Percentiles rank a stretch among this genome's conserved stretches.
Evolutionary conservation across 2,113 vertebrate species (phyloP).

Genomic region (Sphyrna mokarran): DNA sequence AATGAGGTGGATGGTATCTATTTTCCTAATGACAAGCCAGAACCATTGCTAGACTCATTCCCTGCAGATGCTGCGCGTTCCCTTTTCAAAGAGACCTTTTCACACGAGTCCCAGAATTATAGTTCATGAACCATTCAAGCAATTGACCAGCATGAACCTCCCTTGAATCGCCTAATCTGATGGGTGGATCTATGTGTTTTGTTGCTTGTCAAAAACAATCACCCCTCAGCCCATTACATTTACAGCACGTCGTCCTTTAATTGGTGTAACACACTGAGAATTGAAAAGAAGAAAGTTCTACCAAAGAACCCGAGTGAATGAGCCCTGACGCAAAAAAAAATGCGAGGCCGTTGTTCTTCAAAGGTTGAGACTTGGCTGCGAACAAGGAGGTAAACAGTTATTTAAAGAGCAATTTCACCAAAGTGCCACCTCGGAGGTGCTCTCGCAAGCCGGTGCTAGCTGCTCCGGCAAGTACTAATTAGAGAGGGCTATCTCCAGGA

Average conservation of each 20-base stretch:
- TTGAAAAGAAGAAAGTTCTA: conserved; percentile 78
- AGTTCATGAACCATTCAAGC: conserved; percentile 83
- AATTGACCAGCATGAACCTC: conserved; percentile 83
- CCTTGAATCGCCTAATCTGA: conserved; percentile 94
- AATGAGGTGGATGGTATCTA: conserved; percentile 49
- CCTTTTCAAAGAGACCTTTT: conserved; percentile 61
- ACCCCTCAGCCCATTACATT: conserved; percentile 94
- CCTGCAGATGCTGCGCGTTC: conserved; percentile 52
- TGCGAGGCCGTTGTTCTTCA: conserved; percentile 65
- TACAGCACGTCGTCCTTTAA: conserved; percentile 97
- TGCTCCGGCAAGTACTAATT: conserved; percentile 37
- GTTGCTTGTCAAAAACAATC: conserved; percentile 99
- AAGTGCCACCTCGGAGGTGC: conserved; percentile 73
- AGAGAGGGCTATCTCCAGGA: conserved; percentile 35
- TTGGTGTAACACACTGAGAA: conserved; percentile 87
- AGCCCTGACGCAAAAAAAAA: conserved; percentile 79
- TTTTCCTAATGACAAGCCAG: conserved; percentile 51
- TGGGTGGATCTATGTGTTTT: conserved; percentile 98
- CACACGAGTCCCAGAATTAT: conserved; percentile 74
- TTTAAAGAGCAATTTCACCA: conserved; percentile 71
- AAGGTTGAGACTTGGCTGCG: conserved; percentile 82
- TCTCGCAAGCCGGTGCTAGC: conserved; percentile 46
- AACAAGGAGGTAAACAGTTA: conserved; percentile 73
- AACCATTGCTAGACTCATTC: conserved; percentile 43
- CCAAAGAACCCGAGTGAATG: conserved; percentile 74